These are phyloP conservation scores for Callorhinus ursinus DNA, from an alignment of 2,113 vertebrate genomes.

Conservation along the genomic window DNA sequence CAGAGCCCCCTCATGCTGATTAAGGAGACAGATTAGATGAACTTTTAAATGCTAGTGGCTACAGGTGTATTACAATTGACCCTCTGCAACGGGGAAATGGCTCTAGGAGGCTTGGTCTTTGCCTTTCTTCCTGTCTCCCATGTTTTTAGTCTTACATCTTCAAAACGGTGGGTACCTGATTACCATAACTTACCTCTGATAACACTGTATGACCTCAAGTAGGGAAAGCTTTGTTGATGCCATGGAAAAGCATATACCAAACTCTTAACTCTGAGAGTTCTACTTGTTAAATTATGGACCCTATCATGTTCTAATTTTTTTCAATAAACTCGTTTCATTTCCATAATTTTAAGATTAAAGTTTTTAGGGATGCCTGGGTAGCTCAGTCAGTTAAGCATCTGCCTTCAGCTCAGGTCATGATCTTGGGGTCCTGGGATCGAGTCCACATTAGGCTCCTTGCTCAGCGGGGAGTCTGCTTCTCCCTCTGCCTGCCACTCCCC, in stretches of 20 bases:
- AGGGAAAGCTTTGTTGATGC: background rate
- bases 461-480: background rate
- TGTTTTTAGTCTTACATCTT: background rate
- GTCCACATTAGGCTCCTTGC: background rate
- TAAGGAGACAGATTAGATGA: background rate
- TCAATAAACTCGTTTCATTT: background rate
- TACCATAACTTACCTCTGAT: background rate
- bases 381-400: background rate
- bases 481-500: background rate
- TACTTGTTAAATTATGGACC: background rate
- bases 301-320: background rate
- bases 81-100: background rate
- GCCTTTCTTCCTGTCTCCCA: background rate
- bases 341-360: background rate
- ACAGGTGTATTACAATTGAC: background rate
- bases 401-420: background rate
- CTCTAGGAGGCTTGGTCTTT: background rate
- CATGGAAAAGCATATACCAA: background rate
- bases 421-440: background rate
- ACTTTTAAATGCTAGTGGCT: background rate
- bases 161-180: background rate
- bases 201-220: background rate
- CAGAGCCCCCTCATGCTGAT: background rate
- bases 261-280: conserved; percentile 14
- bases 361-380: background rate